These are phyloP conservation scores for Ectobius pallidus DNA, from an alignment of 2,888 invertebrate genomes.

Conservation along the genomic window DNA sequence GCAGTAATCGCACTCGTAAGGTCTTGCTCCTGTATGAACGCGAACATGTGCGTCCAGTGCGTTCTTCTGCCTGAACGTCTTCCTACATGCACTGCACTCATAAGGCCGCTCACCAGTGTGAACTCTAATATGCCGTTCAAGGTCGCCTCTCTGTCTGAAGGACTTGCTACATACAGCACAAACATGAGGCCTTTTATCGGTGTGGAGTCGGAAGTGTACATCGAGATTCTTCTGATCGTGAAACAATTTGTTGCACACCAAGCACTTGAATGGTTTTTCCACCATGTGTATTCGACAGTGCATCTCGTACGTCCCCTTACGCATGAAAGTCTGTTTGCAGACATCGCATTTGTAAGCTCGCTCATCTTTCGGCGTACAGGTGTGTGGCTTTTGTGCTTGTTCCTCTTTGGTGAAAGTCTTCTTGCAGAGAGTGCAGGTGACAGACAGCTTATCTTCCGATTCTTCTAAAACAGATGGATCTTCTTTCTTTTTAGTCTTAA, in stretches of 20 bases:
- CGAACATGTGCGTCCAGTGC: constrained; percentile 31
- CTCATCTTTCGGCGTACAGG: too few species aligned
- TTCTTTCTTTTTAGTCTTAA: too few species aligned
- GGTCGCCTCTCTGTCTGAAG: neutral
- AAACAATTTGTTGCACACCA: neutral
- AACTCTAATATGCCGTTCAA: neutral
- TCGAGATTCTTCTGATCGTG: neutral
- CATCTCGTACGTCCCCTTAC: too few species aligned
- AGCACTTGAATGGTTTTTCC: constrained; percentile 7
- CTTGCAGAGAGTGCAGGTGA: too few species aligned
- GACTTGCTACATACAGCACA: constrained; percentile 9
- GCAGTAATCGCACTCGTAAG: constrained; percentile 36
- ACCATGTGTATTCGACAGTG: constrained; percentile 6
- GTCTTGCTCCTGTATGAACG: constrained; percentile 37
- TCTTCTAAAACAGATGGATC: too few species aligned
- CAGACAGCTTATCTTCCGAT: too few species aligned
- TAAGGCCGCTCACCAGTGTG: neutral
- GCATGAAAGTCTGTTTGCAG: neutral
- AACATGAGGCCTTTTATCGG: neutral
- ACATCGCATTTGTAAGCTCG: neutral
- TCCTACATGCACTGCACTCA: neutral
- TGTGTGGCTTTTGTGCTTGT: too few species aligned
- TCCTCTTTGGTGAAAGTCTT: too few species aligned
- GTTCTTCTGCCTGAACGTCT: neutral
- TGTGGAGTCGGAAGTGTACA: neutral